phyloP scores from a whole-genome alignment of 2,888 invertebrate genomes.

The Drosophila gaucha region DNA sequence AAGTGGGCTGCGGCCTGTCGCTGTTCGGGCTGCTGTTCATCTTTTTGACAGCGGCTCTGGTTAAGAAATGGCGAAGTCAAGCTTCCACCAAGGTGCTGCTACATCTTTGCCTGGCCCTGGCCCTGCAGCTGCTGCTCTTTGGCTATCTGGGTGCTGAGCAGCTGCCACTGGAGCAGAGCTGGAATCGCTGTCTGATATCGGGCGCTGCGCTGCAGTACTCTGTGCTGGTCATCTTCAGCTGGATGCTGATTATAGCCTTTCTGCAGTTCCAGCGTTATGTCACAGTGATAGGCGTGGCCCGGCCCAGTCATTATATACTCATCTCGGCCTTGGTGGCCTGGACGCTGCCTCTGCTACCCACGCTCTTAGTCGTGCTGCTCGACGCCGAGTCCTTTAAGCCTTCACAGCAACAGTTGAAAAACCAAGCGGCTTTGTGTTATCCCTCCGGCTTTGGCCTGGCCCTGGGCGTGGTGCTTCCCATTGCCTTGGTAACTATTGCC shows the following conservation, averaged over 20 bases:
- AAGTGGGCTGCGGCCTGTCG: conserved; percentile 87
- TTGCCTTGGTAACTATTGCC: conserved; percentile 85
- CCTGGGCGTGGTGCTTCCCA: conserved; percentile 86
- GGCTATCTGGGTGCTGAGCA: conserved; percentile 62
- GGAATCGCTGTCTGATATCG: conserved; percentile 86
- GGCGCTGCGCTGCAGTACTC: conserved; percentile 89
- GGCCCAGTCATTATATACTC: conserved; percentile 87
- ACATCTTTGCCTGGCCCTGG: conserved; percentile 88
- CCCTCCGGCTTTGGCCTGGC: conserved; percentile 86
- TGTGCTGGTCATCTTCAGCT: conserved; percentile 88
- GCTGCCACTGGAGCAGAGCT: conserved; percentile 38
- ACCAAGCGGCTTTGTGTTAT: conserved; percentile 85
- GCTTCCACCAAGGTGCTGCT: conserved; percentile 88
- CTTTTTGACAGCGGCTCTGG: conserved; percentile 87
- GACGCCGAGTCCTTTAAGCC: conserved; percentile 85
- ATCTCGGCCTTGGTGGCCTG: conserved; percentile 88
- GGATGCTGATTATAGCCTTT: conserved; percentile 90
- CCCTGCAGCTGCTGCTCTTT: conserved; percentile 86
- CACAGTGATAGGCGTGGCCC: conserved; percentile 86
- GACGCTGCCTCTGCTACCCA: conserved; percentile 87
- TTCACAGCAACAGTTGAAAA: conserved; percentile 42
- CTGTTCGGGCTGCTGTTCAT: conserved; percentile 87
- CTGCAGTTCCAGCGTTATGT: conserved; percentile 90
- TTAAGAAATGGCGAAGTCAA: conserved; percentile 87
- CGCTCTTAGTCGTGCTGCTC: conserved; percentile 85